Conservation (phyloP, 1,140 invertebrate species). For the Epicauta chinensis region DNA sequence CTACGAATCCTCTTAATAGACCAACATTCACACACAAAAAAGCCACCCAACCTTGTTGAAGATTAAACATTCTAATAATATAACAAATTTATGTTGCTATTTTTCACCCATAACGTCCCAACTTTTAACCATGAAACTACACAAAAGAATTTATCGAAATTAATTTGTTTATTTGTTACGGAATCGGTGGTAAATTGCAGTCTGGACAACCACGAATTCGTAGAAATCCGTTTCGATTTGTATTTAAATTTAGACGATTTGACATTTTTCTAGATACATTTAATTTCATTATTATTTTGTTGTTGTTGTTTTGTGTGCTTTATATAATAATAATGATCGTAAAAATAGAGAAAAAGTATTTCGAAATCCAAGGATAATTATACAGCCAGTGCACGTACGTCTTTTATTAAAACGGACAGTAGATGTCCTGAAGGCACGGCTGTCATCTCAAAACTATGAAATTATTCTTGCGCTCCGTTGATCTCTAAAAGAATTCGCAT, state of each 20-base stretch:
- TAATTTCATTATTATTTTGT: too few relatives aligned
- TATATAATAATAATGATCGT: neutral
- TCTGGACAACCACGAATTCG: neutral
- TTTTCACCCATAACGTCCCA: too few relatives aligned
- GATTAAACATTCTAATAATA: too few relatives aligned
- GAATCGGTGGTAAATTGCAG: neutral
- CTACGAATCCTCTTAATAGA: too few relatives aligned
- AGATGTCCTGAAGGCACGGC: constrained; percentile 19
- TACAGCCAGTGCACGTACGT: constrained; percentile 11
- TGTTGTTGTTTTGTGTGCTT: too few relatives aligned
- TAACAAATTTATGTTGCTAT: too few relatives aligned
- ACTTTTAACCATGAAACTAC: too few relatives aligned
- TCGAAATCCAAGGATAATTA: constrained; percentile 4
- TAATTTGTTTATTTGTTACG: constrained; percentile 10
- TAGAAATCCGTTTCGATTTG: constrained; percentile 7
- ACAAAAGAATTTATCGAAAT: neutral
- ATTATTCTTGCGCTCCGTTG: constrained; percentile 24
- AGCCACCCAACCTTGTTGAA: too few relatives aligned
- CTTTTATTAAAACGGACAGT: constrained; percentile 23
- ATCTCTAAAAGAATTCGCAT: constrained; percentile 22
- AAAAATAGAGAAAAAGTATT: constrained; percentile 5
- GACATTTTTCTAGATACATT: too few relatives aligned
- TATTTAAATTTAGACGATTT: constrained; percentile 7
- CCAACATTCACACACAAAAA: too few relatives aligned
- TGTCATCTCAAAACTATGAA: constrained; percentile 26